phyloP scores from a whole-genome alignment of 2,888 invertebrate genomes.

The Liposcelis brunnea region DNA sequence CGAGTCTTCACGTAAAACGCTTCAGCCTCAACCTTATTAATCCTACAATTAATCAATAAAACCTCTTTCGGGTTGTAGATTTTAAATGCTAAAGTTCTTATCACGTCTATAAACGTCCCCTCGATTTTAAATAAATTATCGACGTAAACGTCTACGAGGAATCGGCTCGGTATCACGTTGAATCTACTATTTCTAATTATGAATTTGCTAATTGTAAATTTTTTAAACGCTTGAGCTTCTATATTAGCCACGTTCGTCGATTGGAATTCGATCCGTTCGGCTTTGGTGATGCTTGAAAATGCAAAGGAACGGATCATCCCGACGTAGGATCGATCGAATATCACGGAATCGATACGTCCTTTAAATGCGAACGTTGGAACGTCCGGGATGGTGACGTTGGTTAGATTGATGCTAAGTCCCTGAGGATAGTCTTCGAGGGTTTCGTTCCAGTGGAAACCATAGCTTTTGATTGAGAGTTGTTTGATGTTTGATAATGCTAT shows the following conservation, averaged over 20 bases:
- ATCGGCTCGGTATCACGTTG: constrained; percentile 21
- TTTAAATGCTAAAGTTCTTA: constrained; percentile 53
- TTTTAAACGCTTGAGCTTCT: constrained; percentile 59
- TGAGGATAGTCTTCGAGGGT: constrained; percentile 20
- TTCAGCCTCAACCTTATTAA: constrained; percentile 43
- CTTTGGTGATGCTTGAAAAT: constrained; percentile 51
- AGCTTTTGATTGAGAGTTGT: constrained; percentile 41
- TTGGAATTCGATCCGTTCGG: constrained; percentile 42
- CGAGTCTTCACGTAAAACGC: constrained; percentile 41
- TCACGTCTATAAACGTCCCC: constrained; percentile 43
- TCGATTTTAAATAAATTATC: constrained; percentile 27
- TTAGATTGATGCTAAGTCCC: constrained; percentile 27
- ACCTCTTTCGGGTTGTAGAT: constrained; percentile 42
- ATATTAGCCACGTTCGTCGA: constrained; percentile 41
- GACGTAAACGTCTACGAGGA: constrained; percentile 48
- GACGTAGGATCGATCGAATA: constrained; percentile 42
- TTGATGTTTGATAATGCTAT: constrained; percentile 44
- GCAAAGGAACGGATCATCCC: constrained; percentile 49
- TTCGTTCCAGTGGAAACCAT: constrained; percentile 38
- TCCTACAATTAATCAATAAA: constrained; percentile 38
- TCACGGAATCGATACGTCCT: constrained; percentile 49
- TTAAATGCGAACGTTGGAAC: constrained; percentile 42
- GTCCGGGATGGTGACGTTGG: constrained; percentile 27
- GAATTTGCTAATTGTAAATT: constrained; percentile 50
- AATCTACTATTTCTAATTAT: constrained; percentile 43